Evolutionary conservation across 1,140 invertebrate species (phyloP), one percentile per base, ranked within the genome.

Genomic region (Zaprionus capensis): DNA sequence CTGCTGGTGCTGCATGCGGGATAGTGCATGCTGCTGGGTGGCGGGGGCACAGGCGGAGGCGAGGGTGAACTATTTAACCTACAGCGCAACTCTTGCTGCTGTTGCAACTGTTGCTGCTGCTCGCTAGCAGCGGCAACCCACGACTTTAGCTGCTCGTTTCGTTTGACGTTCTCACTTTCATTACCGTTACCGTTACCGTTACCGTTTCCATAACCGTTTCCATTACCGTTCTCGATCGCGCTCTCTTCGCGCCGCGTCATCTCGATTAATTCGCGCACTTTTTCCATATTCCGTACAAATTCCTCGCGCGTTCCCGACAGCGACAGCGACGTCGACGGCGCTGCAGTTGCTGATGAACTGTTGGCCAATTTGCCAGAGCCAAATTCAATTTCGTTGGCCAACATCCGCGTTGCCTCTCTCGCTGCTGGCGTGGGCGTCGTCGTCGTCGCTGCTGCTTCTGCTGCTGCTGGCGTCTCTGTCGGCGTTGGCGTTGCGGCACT

Each of bases 201-300:
- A 17, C 6, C 9, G 22, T 20, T 69, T n/a, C n/a, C 71, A n/a
- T 41, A 57, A 5, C 1, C 72, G 34, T 34, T 49, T 1, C 9
- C 70, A 38, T 41, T 53, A 7, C 12, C 70, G 44, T 28, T 72
- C 17, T 15, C 67, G 46, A 15, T 51, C 36, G 12, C 71, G 64
- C 49, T 70, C 41, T 84, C 57, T 22, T 91, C 86, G 78, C 85
- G 84, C 26, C 86, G 86, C 82, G 86, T 86, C 86, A 91, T 82
- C 38, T 90, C 85, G 71, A 90, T 91, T 65, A 90, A 82, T 66
- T 90, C 85, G 79, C 85, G 85, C 85, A 90, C 82, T 82, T 90
- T 90, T 44, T 90, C 85, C 85, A 90, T 90, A 41, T 78, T 90
- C 69, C 83, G 84, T 69, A 88, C 71, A 67, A 87, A 87, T 70